Conservation (phyloP, 2,113 vertebrate species). For the Lipophrys pholis region DNA sequence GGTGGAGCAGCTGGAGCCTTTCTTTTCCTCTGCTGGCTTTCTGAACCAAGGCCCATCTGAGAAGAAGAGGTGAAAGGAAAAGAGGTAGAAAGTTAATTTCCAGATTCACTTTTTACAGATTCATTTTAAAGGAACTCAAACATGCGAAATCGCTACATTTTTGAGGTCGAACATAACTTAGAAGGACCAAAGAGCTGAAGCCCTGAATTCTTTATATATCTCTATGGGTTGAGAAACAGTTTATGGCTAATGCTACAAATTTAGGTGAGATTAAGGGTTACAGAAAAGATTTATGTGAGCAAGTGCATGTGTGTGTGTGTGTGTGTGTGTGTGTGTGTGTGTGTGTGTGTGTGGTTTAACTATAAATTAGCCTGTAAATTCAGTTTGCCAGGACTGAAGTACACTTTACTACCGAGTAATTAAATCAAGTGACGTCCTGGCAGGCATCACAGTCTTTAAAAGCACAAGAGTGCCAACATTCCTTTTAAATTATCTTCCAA, state of each 20-base stretch:
- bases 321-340: constrained; percentile 23
- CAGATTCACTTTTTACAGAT: constrained; percentile 21
- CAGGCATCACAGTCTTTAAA: constrained; percentile 40
- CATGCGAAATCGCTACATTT: too few relatives aligned
- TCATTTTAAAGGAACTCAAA: too few relatives aligned
- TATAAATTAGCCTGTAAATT: constrained; percentile 64
- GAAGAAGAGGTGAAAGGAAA: constrained; percentile 40
- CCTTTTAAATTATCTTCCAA: constrained; percentile 61
- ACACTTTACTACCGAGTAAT: constrained; percentile 65
- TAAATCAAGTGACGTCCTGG: constrained; percentile 68
- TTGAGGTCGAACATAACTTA: too few relatives aligned
- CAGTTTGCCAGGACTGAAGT: constrained; percentile 47
- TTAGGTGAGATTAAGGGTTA: too few relatives aligned
- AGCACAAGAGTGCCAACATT: constrained; percentile 56
- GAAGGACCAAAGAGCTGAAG: too few relatives aligned
- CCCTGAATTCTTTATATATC: too few relatives aligned
- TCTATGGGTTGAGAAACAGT: too few relatives aligned
- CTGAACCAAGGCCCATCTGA: constrained; percentile 84
- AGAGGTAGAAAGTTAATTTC: constrained; percentile 42
- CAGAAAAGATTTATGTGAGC: too few relatives aligned
- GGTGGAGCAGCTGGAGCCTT: constrained; percentile 87
- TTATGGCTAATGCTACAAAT: too few relatives aligned
- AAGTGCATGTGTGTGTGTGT: not conserved
- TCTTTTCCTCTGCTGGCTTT: constrained; percentile 90
- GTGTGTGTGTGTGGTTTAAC: constrained; percentile 30